Conservation (phyloP, 2,888 invertebrate species). For the Reticulitermes lucifugus region DNA sequence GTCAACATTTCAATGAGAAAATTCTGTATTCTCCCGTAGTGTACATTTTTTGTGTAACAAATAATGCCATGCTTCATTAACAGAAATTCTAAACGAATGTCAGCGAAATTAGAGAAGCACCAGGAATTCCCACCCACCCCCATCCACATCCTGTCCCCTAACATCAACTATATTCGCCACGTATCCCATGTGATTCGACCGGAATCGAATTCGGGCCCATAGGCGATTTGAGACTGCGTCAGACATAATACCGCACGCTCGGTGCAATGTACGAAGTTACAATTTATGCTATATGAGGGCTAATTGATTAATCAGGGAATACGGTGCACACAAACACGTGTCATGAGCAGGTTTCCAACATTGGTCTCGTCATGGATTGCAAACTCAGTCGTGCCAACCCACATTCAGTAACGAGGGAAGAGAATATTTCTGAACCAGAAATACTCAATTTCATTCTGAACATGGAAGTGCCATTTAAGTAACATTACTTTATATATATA, state of each 20-base stretch:
- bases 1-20: too few species aligned
- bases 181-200: not conserved
- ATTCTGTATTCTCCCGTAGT: not conserved
- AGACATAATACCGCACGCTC: not conserved
- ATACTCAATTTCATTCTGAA: too few species aligned
- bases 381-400: not conserved
- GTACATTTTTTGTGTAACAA: not conserved
- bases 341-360: not conserved
- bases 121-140: not conserved
- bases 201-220: too few species aligned
- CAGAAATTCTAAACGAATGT: not conserved
- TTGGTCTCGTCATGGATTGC: not conserved
- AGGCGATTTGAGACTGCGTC: not conserved
- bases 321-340: not conserved
- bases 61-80: not conserved
- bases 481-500: too few species aligned
- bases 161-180: not conserved
- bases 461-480: too few species aligned
- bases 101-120: not conserved
- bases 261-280: not conserved
- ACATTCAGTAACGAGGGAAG: too few species aligned
- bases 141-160: too few species aligned
- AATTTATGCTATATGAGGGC: not conserved
- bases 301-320: constrained; percentile 28
- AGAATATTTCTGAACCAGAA: too few species aligned